Evolutionary conservation across 2,797 vertebrate species (phyloP).

Genomic region (Phrynocephalus forsythii): DNA sequence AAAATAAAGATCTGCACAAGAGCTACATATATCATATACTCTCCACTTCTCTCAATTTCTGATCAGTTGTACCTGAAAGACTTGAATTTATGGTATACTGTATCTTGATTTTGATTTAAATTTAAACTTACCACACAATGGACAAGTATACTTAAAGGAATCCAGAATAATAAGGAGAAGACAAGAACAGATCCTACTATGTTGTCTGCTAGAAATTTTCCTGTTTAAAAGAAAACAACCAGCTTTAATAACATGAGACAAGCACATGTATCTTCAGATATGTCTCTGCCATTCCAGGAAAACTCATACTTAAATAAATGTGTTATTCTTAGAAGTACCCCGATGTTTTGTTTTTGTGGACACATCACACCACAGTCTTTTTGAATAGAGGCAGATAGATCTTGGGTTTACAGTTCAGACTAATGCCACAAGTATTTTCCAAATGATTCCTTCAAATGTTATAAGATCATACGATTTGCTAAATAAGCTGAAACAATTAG

Average conservation of each 20-base stretch:
- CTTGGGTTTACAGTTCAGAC: not conserved
- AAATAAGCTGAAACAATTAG: not conserved
- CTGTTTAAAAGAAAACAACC: slow-evolving; percentile 72
- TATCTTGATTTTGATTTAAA: not conserved
- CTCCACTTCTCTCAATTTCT: not conserved
- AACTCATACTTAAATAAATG: no score
- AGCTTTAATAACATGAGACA: slow-evolving; percentile 20
- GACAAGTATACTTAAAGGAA: slow-evolving; percentile 97
- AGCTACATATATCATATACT: not conserved
- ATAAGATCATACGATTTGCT: not conserved
- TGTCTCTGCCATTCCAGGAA: no score
- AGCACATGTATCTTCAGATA: not conserved
- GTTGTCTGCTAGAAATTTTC: slow-evolving; percentile 97
- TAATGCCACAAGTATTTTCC: not conserved
- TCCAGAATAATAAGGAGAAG: slow-evolving; percentile 97
- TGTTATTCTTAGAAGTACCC: no score
- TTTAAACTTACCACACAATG: slow-evolving; percentile 92
- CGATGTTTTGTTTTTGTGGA: no score
- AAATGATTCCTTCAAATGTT: not conserved
- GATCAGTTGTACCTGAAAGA: not conserved
- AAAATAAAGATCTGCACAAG: not conserved
- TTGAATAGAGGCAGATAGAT: not conserved
- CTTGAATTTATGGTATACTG: slow-evolving; percentile 1
- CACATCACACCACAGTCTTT: no score
- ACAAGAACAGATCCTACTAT: slow-evolving; percentile 98